Evolutionary conservation across 2,888 invertebrate species (phyloP), one percentile per base, ranked within the genome.

Genomic region (Carabus problematicus): DNA sequence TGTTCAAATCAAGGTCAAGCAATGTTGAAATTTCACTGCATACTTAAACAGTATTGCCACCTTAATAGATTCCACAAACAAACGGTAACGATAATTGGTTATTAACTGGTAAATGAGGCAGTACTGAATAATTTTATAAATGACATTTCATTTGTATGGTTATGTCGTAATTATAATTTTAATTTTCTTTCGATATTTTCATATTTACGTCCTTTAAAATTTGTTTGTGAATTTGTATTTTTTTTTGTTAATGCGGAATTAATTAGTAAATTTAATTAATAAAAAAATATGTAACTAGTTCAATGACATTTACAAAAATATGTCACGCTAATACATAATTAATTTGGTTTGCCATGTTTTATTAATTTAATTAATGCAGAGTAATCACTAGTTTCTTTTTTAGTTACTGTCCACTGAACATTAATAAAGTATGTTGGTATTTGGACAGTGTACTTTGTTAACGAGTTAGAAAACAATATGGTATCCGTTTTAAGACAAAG

Each of bases 11-110:
- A 67, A 67, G 67, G 67, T 67, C 67, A 43, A 11, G 9, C 11
- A 11, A 56, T 29, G 12, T 47, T 67, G 60, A 67, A 67, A 67
- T 67, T 67, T 67, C 67, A 60, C 67, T 67, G 60, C 67, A 67
- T 67, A 67, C 60, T 59, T 59, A 59, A 67, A 58, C 29, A 63
- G 49, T 52, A 45, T 52, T 54, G 54, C 55, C 56, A 47, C 14
- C 56, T 55, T 14, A 43, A 64, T 19, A 19, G 8, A 56, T 56
- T 56, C 40, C 14, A 56, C 56, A 56, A 56, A 56, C 12, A 56
- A n/a, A 29, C 45, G 14, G n/a, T 45, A 45, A 45, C 45, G 45
- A 29, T 29, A 29, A 29, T n/a, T 29, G 29, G 29, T 29, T 29
- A 29, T 29, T 29, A 29, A 29, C 29, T 29, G 29, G 29, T 29